Percentiles rank a stretch among this genome's conserved stretches.
phyloP scores from a whole-genome alignment of 2,888 invertebrate genomes.

The Melipona bicolor region DNA sequence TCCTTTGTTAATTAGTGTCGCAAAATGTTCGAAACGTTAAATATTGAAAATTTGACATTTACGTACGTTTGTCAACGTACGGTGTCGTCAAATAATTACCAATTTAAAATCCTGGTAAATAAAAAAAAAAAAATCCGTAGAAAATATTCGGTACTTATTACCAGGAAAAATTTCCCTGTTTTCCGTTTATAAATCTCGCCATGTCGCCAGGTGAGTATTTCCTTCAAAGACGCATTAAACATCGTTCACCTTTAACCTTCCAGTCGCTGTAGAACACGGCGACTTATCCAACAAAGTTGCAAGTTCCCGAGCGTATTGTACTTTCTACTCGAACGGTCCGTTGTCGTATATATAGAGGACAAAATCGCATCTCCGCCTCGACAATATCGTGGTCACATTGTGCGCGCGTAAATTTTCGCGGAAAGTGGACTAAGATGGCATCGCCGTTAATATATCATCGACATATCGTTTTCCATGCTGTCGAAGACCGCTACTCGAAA shows the following conservation, averaged over 20 bases:
- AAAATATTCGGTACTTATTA: too few relatives aligned
- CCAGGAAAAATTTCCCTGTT: too few relatives aligned
- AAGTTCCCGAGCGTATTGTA: background rate
- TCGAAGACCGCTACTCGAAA: too few relatives aligned
- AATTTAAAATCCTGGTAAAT: too few relatives aligned
- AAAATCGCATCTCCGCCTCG: background rate
- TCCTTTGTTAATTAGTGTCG: too few relatives aligned
- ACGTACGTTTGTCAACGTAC: too few relatives aligned
- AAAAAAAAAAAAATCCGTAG: too few relatives aligned
- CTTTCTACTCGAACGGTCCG: conserved; percentile 5
- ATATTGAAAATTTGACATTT: too few relatives aligned
- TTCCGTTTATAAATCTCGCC: background rate
- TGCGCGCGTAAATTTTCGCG: background rate
- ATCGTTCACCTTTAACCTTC: background rate
- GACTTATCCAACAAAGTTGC: background rate
- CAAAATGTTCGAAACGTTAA: too few relatives aligned
- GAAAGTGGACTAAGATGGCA: conserved; percentile 20
- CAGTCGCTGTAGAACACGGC: too few relatives aligned
- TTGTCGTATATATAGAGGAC: background rate
- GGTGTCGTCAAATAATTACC: too few relatives aligned
- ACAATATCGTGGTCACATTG: background rate
- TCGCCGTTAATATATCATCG: background rate
- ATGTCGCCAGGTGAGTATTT: too few relatives aligned
- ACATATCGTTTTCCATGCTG: background rate
- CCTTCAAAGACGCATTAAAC: background rate